phyloP scores from a whole-genome alignment of 2,888 invertebrate genomes.

The Oasisia sp. region DNA sequence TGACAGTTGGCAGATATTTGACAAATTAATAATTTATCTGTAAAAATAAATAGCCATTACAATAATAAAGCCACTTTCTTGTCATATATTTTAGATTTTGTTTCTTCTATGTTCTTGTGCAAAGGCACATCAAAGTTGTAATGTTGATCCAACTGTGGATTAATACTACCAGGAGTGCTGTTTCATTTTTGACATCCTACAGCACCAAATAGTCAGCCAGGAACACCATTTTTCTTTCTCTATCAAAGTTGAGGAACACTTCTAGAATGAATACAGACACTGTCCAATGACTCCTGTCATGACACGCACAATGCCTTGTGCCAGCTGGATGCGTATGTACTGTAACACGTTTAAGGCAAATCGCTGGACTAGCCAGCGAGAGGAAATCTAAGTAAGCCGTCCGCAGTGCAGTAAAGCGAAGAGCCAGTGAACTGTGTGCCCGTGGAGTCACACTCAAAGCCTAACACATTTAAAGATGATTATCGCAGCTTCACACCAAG shows the following conservation, averaged over 20 bases:
- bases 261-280: neutral
- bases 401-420: neutral
- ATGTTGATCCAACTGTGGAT: too few species aligned
- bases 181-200: too few species aligned
- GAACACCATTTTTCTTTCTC: neutral
- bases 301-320: neutral
- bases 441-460: too few species aligned
- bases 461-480: neutral
- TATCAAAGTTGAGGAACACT: neutral
- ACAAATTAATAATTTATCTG: too few species aligned
- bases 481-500: slow-evolving; percentile 4
- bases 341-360: neutral
- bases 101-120: too few species aligned
- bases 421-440: neutral
- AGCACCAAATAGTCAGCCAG: neutral
- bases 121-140: too few species aligned
- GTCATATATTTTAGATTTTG: too few species aligned
- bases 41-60: too few species aligned
- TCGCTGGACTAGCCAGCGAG: neutral
- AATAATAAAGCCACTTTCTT: too few species aligned
- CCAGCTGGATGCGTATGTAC: neutral
- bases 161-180: too few species aligned
- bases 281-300: too few species aligned
- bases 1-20: too few species aligned
- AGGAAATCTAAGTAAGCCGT: neutral